Base-by-base conservation (phyloP, 2,113 vertebrate species). In the Heterotilapia buettikoferi region DNA sequence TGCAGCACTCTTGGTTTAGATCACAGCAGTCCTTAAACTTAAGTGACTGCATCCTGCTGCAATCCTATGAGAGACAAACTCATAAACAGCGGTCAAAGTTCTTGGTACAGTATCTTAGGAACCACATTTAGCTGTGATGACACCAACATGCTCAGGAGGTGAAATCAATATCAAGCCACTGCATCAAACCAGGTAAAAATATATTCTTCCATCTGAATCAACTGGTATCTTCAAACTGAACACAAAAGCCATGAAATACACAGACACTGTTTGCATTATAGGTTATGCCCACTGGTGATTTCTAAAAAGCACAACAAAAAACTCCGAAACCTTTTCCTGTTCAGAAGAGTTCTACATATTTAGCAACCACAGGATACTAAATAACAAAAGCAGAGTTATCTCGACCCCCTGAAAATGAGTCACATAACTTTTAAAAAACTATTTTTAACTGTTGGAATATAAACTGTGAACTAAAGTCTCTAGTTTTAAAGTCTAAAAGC, bases 71-170 rank as follows among this genome's bases (percentile, higher is more conserved):
- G 61, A 66, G 19, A 31, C 71, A 78, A 31, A 31, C 43, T 50
- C 16, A 47, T 47, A 50, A 78, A 78, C 43, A 50, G 43, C 4
- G 0, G 24, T 78, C 9, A 31, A n/a, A 52, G 45, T 78, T 52
- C 26, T 33, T 33, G 26, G 9, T 50, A 13, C 6, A 50, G 6
- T 31, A 78, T n/a, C 6, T 78, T 78, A 29, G 45, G 45, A 19
- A 52, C 26, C 45, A n/a, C 45, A 78, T 78, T 78, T 52, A n/a
- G 73, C 45, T 78, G 45, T n/a, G 45, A 78, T 78, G 45, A 52
- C 26, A 78, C 73, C 33, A 78, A 33, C 9, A 31, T 19, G 18
- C 18, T 63, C 0, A 63, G 11, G 0, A n/a, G 73, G 45, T 78
- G 45, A 31, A 78, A 78, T 52, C 73, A 78, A 78, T 78, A 78